Conservation (phyloP, 2,888 invertebrate species). For the Drosophila colorata region DNA sequence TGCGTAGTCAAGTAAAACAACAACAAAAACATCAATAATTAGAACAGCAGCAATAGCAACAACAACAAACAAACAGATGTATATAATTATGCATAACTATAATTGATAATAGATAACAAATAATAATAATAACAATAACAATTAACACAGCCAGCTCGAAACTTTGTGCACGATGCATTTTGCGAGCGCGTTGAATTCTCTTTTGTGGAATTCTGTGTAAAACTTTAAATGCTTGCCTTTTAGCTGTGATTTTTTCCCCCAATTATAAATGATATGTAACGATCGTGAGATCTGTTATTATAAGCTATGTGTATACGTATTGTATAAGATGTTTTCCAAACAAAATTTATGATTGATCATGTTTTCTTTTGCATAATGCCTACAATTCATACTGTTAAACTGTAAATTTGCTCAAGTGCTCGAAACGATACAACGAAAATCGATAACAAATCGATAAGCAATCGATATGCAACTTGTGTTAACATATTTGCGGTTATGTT, state of each 20-base stretch:
- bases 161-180: conserved; percentile 62
- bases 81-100: conserved; percentile 58
- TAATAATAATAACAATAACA: conserved; percentile 15
- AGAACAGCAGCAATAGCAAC: conserved; percentile 28
- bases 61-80: conserved; percentile 44
- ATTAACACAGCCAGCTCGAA: conserved; percentile 46
- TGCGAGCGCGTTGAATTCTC: conserved; percentile 34
- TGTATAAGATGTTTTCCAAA: conserved; percentile 21
- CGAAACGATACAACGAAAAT: conserved; percentile 31
- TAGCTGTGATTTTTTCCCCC: conserved; percentile 68
- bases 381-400: conserved; percentile 20
- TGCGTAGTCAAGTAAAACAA: conserved; percentile 67
- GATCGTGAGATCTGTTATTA: conserved; percentile 18
- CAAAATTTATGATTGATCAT: conserved; percentile 1
- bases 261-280: conserved; percentile 13
- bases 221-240: conserved; percentile 72
- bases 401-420: conserved; percentile 54
- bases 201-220: conserved; percentile 35
- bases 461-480: conserved; percentile 2
- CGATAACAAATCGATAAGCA: conserved; percentile 1
- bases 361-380: conserved; percentile 5
- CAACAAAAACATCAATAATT: conserved; percentile 21
- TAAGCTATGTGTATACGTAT: conserved; percentile 20
- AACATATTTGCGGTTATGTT: conserved; percentile 26
- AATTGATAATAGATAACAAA: conserved; percentile 42